These are phyloP conservation scores for Cliona cf. orientalis DNA, from an alignment of 37 sponge, comb jelly and placozoan species.

Conservation along the genomic window DNA sequence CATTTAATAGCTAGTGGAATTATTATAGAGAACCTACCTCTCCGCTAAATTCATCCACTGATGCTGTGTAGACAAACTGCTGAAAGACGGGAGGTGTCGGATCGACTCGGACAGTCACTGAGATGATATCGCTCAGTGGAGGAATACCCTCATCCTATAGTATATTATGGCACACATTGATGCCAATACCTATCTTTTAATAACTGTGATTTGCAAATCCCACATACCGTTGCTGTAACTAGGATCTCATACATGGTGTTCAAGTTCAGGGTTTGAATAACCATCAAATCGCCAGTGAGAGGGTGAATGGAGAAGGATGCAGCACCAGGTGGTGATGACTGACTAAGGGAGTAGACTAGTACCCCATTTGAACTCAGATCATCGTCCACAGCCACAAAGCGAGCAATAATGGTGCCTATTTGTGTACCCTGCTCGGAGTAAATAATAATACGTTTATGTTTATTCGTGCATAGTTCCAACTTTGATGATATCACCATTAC, in stretches of 20 bases:
- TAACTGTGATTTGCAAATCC: background rate
- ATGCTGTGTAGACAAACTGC: slow-evolving; percentile 11
- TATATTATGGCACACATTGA: background rate
- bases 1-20: no score
- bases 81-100: slow-evolving; percentile 35
- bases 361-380: slow-evolving; percentile 33
- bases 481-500: background rate
- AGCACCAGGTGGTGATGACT: background rate
- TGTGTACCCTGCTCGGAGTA: slow-evolving; percentile 5
- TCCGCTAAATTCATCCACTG: slow-evolving; percentile 40
- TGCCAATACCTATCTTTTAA: background rate
- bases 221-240: slow-evolving; percentile 33
- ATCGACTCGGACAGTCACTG: slow-evolving; percentile 26
- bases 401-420: background rate
- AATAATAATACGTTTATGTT: background rate
- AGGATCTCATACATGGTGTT: background rate
- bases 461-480: background rate
- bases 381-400: slow-evolving; percentile 22
- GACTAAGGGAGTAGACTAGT: slow-evolving; percentile 16
- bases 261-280: background rate
- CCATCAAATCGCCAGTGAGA: slow-evolving; percentile 20
- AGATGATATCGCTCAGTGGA: slow-evolving; percentile 19
- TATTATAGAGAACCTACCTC: slow-evolving; percentile 6
- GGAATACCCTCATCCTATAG: slow-evolving; percentile 54
- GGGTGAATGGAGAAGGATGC: slow-evolving; percentile 15